Evolutionary conservation across 1,140 invertebrate genomes (phyloP).

Genomic region (Drosophila bifasciata): DNA sequence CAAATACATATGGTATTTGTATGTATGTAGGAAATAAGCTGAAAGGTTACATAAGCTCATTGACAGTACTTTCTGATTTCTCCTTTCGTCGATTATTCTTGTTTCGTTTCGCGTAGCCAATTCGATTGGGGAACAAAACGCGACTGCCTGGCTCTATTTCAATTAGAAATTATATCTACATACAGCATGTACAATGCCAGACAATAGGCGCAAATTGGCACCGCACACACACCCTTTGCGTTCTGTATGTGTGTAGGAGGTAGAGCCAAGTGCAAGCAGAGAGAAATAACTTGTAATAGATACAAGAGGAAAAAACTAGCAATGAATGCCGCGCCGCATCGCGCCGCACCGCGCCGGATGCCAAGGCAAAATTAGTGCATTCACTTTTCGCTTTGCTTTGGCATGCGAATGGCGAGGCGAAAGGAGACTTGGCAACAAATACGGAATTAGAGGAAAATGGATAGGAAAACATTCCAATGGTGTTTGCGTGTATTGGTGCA

Average conservation of each 20-base stretch:
- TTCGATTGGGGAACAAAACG: conserved; percentile 54
- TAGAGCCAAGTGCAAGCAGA: conserved; percentile 48
- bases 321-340: conserved; percentile 59
- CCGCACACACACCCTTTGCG: neutral
- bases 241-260: conserved; percentile 12
- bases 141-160: conserved; percentile 43
- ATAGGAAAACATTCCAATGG: conserved; percentile 34
- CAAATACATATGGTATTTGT: conserved; percentile 8
- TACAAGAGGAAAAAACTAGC: conserved; percentile 50
- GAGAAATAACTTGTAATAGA: conserved; percentile 60
- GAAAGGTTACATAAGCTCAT: conserved; percentile 64
- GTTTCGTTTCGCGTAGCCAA: conserved; percentile 26
- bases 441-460: conserved; percentile 44
- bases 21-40: conserved; percentile 18
- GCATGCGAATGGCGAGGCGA: conserved; percentile 49
- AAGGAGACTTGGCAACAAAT: conserved; percentile 39
- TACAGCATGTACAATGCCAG: conserved; percentile 33
- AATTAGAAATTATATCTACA: conserved; percentile 68
- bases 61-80: conserved; percentile 29
- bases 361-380: conserved; percentile 83
- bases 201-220: conserved; percentile 57
- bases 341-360: conserved; percentile 66
- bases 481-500: too few relatives aligned
- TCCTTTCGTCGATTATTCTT: conserved; percentile 16
- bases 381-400: conserved; percentile 76